These are phyloP conservation scores for Gadopsis bispinosus DNA, from an alignment of 2,797 vertebrate genomes.

Conservation along the genomic window DNA sequence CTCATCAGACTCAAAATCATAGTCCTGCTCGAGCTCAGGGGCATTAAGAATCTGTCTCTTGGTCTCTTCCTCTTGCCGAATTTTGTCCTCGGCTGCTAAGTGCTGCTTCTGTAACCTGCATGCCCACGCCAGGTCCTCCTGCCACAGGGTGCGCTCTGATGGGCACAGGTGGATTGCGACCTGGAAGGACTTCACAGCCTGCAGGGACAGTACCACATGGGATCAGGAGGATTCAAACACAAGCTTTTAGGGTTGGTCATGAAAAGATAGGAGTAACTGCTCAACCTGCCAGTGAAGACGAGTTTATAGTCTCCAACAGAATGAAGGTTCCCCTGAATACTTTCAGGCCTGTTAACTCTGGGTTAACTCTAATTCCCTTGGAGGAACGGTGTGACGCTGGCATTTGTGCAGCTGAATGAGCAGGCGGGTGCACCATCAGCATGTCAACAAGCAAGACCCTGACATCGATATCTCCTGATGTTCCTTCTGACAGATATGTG, in stretches of 20 bases:
- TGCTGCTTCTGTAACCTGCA: conserved; percentile 86
- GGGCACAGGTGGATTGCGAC: conserved; percentile 92
- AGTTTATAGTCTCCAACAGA: not conserved
- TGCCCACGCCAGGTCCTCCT: conserved; percentile 95
- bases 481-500: not conserved
- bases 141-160: conserved; percentile 89
- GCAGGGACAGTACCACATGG: conserved; percentile 25
- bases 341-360: not conserved
- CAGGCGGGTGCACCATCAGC: conserved; percentile 10
- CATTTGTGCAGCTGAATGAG: conserved; percentile 21
- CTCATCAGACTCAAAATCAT: conserved; percentile 97
- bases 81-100: conserved; percentile 76
- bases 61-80: conserved; percentile 75
- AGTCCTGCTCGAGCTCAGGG: conserved; percentile 90
- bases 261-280: not conserved
- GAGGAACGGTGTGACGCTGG: not conserved
- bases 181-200: conserved; percentile 88
- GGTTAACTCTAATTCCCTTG: not conserved
- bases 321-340: not conserved
- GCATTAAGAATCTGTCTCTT: conserved; percentile 70
- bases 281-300: not conserved
- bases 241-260: not conserved
- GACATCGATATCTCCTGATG: conserved; percentile 22
- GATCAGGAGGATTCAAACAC: conserved; percentile 18
- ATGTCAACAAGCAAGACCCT: not conserved